Evolutionary conservation across 2,888 invertebrate species (phyloP), one percentile per base, ranked within the genome.

Genomic region (Mactromeris polynyma): DNA sequence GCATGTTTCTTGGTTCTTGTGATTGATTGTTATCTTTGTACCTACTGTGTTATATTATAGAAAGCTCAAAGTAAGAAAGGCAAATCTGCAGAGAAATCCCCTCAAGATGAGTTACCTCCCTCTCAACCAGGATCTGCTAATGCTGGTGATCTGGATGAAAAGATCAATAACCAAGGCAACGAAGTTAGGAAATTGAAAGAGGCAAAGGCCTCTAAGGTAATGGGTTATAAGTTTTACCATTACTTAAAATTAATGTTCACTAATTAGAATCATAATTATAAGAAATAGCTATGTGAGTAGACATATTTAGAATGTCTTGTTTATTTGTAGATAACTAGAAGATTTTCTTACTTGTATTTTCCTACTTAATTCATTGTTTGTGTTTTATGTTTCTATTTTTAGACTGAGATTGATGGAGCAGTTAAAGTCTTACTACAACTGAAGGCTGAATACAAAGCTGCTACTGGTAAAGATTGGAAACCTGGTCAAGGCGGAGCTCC

Each of bases 401-500:
- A 96, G 95, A 92, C 82, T n/a, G 90, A 91, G 11, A 94, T 98
- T 46, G 97, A 97, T 78, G 96, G 96, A 33, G 97, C 97, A 93
- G 97, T 98, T 0, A 97, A 97, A 93, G 93, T 93, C 58, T 96
- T 99, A 2, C 96, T 98, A 31, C 97, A 97, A 14, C 96, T 98
- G 1, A 99, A 99, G 97, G 97, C 97, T 0, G 97, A 98, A 90
- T 99, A 98, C 97, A 99, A 98, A 96, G 96, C 97, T 21, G 96
- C 97, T 33, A 98, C 98, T 21, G 98, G 98, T 0, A 95, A 97
- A 93, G 98, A 98, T 89, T 98, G 98, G 98, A 97, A 97, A 93
- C 84, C 77, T n/a, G 79, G 77, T n/a, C 17, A 26, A 7, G 42
- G 33, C 46, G 46, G 31, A 21, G 46, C 83, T 73, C 21, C 38